Evolutionary conservation across 2,113 vertebrate genomes (phyloP).

Genomic region (Chaenogobius annularis): DNA sequence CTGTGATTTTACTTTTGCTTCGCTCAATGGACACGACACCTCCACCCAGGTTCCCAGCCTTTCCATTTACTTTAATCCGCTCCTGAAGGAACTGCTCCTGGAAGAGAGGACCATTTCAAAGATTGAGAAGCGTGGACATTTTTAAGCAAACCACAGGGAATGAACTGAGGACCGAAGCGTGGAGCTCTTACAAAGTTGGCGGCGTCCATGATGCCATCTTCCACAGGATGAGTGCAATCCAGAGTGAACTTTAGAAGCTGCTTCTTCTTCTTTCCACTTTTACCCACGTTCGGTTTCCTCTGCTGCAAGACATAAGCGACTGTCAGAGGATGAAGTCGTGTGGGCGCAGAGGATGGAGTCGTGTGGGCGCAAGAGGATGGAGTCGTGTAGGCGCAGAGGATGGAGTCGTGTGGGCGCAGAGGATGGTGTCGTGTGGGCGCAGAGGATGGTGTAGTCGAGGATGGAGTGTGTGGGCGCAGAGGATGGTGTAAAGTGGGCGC

Average conservation of each 20-base stretch:
- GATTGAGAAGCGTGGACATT: not conserved
- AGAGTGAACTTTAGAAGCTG: slow-evolving; percentile 94
- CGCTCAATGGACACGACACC: slow-evolving; percentile 93
- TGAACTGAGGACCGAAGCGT: not conserved
- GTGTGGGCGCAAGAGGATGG: no score
- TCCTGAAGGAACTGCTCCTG: slow-evolving; percentile 98
- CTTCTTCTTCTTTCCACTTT: slow-evolving; percentile 96
- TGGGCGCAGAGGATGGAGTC: no score
- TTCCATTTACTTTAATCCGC: slow-evolving; percentile 96
- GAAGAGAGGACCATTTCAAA: not conserved
- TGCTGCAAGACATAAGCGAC: no score
- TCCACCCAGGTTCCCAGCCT: slow-evolving; percentile 91
- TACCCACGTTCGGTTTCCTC: slow-evolving; percentile 66
- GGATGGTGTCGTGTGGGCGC: no score
- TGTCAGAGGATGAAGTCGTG: no score
- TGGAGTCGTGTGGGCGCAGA: no score
- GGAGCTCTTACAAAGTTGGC: slow-evolving; percentile 91
- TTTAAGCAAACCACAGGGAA: not conserved
- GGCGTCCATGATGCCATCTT: slow-evolving; percentile 99
- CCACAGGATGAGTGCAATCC: slow-evolving; percentile 97
- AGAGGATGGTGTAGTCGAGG: no score
- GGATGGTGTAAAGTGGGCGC: not conserved
- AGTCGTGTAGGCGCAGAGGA: no score
- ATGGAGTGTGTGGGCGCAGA: no score
- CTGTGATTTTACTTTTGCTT: slow-evolving; percentile 96